Percentiles rank a stretch among this genome's conserved stretches.
Evolutionary conservation across 2,113 vertebrate genomes (phyloP).

Genomic region (Plecturocebus donacophilus): DNA sequence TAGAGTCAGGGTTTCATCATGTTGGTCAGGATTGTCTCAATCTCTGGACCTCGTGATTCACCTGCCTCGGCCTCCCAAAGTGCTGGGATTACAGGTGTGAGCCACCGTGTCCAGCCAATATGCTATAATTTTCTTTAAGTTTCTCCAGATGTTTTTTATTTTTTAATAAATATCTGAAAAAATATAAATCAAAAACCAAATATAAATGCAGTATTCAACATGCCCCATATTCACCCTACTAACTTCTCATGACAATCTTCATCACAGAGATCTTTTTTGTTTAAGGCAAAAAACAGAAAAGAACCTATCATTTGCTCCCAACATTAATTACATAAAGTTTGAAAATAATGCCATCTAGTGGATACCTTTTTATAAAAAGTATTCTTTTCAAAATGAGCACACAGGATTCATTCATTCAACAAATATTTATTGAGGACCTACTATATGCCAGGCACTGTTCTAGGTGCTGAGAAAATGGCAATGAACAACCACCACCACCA

Average conservation of each 20-base stretch:
- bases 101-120: too few species aligned
- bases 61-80: too few species aligned
- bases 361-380: slow-evolving; percentile 5
- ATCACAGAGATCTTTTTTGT: slow-evolving; percentile 1
- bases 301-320: background rate
- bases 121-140: background rate
- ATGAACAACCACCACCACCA: background rate
- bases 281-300: slow-evolving; percentile 48
- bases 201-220: background rate
- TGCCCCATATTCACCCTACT: background rate
- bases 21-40: too few species aligned
- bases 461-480: background rate
- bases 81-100: too few species aligned
- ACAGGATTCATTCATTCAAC: slow-evolving; percentile 6
- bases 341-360: slow-evolving; percentile 81
- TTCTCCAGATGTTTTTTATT: slow-evolving; percentile 46
- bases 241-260: slow-evolving; percentile 17
- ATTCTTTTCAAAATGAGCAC: background rate
- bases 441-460: background rate
- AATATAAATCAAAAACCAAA: background rate
- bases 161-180: slow-evolving; percentile 47
- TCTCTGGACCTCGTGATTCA: too few species aligned
- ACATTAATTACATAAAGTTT: background rate
- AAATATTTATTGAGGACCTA: background rate
- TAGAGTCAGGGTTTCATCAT: too few species aligned